phyloP scores from a whole-genome alignment of 2,888 invertebrate species.

The Lasioglossum oenotherae region DNA sequence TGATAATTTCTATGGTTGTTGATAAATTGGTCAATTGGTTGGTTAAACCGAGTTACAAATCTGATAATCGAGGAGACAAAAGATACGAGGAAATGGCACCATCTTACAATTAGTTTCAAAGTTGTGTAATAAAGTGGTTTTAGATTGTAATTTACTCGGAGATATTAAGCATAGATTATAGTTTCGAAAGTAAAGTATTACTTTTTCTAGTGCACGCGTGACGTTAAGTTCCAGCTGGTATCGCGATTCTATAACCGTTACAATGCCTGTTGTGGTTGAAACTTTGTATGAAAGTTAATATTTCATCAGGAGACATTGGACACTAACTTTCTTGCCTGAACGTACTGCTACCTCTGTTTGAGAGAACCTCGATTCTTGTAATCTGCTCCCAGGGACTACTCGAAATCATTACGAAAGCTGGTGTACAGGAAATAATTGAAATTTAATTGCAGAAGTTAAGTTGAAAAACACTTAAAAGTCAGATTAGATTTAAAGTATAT shows the following conservation, averaged over 20 bases:
- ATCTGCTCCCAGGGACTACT: background rate
- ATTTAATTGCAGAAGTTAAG: background rate
- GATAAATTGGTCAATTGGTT: no score
- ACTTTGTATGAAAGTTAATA: background rate
- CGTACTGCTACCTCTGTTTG: background rate
- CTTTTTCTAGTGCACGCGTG: conserved; percentile 9
- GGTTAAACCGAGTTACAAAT: background rate
- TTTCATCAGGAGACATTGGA: background rate
- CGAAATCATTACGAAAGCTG: background rate
- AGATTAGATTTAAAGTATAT: background rate
- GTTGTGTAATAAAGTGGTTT: background rate
- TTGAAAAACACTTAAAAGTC: background rate
- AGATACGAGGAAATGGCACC: background rate
- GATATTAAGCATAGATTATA: background rate
- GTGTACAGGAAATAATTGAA: background rate
- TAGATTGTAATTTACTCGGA: background rate
- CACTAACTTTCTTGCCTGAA: background rate
- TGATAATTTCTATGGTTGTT: no score
- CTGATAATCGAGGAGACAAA: background rate
- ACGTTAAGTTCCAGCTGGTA: conserved; percentile 1
- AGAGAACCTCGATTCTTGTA: background rate
- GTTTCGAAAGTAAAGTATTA: background rate
- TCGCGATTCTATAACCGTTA: conserved; percentile 15
- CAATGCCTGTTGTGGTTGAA: background rate
- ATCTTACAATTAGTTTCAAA: background rate